These are phyloP conservation scores for Styela clava DNA, from an alignment of 23 tunicate genomes.

Conservation along the genomic window DNA sequence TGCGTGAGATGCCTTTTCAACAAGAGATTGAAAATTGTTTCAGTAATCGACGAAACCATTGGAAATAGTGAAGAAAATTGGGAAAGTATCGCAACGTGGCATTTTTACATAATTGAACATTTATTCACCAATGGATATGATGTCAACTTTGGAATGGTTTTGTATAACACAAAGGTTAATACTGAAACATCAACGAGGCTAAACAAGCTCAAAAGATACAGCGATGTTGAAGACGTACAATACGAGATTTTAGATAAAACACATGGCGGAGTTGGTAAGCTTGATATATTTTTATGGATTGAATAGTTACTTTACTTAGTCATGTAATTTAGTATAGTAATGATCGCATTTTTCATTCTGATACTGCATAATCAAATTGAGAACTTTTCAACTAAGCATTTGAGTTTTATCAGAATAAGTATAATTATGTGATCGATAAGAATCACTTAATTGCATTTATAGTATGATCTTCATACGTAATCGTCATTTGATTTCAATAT, in stretches of 20 bases:
- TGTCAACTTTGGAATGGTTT: conserved; percentile 2
- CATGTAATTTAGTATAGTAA: too few relatives aligned
- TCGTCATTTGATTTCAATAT: too few relatives aligned
- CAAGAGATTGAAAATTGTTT: conserved; percentile 2
- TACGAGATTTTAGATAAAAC: background rate
- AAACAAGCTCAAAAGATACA: background rate
- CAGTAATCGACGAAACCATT: background rate
- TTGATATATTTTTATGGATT: too few relatives aligned
- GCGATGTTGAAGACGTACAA: background rate
- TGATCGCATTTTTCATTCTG: too few relatives aligned
- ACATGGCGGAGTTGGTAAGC: background rate
- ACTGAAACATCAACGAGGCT: background rate
- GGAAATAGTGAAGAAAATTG: background rate
- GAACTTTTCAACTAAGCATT: too few relatives aligned
- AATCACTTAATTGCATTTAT: too few relatives aligned
- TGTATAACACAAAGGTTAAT: background rate
- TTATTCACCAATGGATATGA: background rate
- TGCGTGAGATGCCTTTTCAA: background rate
- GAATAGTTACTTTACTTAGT: too few relatives aligned
- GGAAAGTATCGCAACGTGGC: background rate
- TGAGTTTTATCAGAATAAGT: too few relatives aligned
- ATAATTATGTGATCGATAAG: too few relatives aligned
- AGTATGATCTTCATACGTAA: too few relatives aligned
- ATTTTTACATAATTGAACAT: background rate
- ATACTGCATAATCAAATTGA: too few relatives aligned